Percentiles rank a stretch among this genome's conserved stretches.
Conservation (phyloP, 2,888 invertebrate genomes). For the Agelastica alni region DNA sequence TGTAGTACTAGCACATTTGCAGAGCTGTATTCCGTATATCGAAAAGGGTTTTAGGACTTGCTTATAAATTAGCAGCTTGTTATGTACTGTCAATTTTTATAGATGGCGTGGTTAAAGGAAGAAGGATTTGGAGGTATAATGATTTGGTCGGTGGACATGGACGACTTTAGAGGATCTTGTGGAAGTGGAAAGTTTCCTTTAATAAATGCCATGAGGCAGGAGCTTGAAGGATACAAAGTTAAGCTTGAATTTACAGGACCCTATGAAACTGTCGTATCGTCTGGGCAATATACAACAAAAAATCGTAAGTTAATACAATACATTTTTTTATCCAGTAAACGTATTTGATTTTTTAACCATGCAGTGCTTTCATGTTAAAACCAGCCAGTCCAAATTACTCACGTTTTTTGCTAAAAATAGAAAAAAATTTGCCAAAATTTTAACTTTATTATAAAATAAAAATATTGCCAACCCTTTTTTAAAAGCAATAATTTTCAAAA, state of each 20-base stretch:
- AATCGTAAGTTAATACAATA: slow-evolving; percentile 92
- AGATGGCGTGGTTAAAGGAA: slow-evolving; percentile 93
- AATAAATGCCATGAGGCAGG: slow-evolving; percentile 83
- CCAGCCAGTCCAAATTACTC: too few species aligned
- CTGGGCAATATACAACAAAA: slow-evolving; percentile 83
- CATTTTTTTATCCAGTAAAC: too few species aligned
- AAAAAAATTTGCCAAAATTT: neutral
- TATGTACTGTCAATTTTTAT: too few species aligned
- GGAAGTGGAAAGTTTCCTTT: slow-evolving; percentile 90
- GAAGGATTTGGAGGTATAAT: slow-evolving; percentile 95
- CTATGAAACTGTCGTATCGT: slow-evolving; percentile 72
- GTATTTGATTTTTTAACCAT: too few species aligned
- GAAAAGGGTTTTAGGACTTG: too few species aligned
- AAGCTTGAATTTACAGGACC: slow-evolving; percentile 84
- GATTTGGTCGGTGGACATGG: slow-evolving; percentile 97
- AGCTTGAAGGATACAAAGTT: slow-evolving; percentile 81
- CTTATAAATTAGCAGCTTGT: too few species aligned
- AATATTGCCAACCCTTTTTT: too few species aligned
- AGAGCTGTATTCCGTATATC: neutral
- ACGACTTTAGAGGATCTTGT: slow-evolving; percentile 90
- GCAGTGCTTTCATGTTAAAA: too few species aligned
- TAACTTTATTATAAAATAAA: too few species aligned
- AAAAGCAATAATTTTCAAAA: too few species aligned
- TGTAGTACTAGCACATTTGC: neutral
- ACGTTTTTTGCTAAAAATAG: too few species aligned